Base-by-base conservation (phyloP, 2,797 vertebrate genomes). In the Tinamus major region DNA sequence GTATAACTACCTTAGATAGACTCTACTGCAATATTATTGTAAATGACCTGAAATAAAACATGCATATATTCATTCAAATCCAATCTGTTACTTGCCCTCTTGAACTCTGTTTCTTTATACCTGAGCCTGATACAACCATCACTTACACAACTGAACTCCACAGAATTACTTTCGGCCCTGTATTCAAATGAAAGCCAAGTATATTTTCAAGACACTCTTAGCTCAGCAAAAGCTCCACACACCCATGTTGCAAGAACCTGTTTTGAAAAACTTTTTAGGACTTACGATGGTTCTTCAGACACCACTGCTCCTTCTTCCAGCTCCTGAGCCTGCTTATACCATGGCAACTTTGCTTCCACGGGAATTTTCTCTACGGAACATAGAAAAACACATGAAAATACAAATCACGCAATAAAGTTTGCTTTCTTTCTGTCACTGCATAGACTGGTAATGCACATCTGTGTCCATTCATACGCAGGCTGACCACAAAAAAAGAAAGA, bases 241-340 rank as follows among this genome's bases (percentile, higher is more conserved):
- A 15, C 29, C 29, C 23, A 71, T 6, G 18, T 35, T 49, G n/a
- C 0, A 3, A 49, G 15, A 24, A 51, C 6, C 14, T 35, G 5
- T 7, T 76, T 29, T 67, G 62, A 91, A 65, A 19, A 87, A 85
- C 72, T 56, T 77, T 78, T 89, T 49, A 88, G 92, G 65, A 98
- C 99, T 99, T 98, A 99, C 99, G 98, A 98, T 65, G 99, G 99
- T 56, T 99, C 99, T 96, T 99, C 99, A 5, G 98, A 98, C n/a
- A 98, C 97, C 0, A 93, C 96, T 4, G 97, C 96, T 96, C 98
- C 98, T 95, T 99, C 99, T 61, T 99, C 99, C 87, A 99, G 94
- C 92, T 99, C 99, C 77, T 99, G 99, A 69, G 99, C 99, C 97
- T 99, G 99, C 93, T 99, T 99, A 91, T 98, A 99, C 99, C 99